Evolutionary conservation across 1,140 invertebrate genomes (phyloP).

Genomic region (Aphelinus atriplicis): DNA sequence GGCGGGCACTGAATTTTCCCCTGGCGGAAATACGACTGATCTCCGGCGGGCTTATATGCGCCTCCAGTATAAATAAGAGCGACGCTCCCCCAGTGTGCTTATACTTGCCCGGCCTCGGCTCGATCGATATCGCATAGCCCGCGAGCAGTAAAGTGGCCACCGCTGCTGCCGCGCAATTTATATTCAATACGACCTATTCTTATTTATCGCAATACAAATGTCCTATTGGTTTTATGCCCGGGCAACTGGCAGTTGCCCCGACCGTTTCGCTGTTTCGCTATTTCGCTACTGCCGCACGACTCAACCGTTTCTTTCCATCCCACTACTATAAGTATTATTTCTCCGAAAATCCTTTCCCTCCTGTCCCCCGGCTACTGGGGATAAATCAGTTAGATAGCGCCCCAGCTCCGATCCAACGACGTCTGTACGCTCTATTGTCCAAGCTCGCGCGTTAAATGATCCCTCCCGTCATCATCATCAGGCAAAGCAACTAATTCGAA

Average conservation of each 20-base stretch:
- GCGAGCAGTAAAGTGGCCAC: constrained; percentile 3
- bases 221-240: neutral
- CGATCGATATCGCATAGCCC: constrained; percentile 20
- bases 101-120: neutral
- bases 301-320: no score
- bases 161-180: constrained; percentile 3
- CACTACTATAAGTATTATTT: no score
- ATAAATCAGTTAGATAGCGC: no score
- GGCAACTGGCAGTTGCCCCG: no score
- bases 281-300: no score
- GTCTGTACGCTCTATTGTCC: no score
- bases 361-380: no score
- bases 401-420: no score
- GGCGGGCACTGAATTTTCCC: constrained; percentile 1
- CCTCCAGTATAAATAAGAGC: constrained; percentile 22
- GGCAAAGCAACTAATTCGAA: no score
- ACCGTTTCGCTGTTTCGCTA: no score
- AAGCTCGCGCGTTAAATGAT: no score
- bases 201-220: constrained; percentile 19
- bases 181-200: constrained; percentile 13
- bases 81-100: constrained; percentile 1
- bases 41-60: constrained; percentile 14
- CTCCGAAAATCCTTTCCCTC: neutral
- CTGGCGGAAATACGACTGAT: constrained; percentile 24
- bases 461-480: no score